Percentiles rank a stretch among this genome's conserved stretches.
Evolutionary conservation across 1,140 invertebrate genomes (phyloP).

Genomic region (Metaphire vulgaris): DNA sequence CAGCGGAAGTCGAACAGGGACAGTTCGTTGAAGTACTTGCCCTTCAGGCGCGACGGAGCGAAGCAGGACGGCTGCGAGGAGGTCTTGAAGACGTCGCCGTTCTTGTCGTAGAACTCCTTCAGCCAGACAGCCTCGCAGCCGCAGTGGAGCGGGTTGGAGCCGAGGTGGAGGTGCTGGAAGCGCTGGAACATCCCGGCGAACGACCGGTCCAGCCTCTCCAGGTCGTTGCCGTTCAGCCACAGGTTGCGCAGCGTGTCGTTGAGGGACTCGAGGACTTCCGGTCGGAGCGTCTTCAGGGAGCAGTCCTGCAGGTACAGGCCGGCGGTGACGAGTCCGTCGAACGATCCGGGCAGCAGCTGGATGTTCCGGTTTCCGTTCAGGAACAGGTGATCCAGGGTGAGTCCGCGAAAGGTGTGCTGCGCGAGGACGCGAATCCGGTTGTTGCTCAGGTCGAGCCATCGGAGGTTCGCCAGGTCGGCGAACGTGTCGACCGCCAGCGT

Average conservation of each 20-base stretch:
- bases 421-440: constrained; percentile 44
- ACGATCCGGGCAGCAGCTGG: constrained; percentile 40
- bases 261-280: constrained; percentile 42
- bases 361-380: constrained; percentile 47
- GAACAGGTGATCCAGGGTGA: constrained; percentile 46
- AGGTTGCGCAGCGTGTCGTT: constrained; percentile 44
- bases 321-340: constrained; percentile 42
- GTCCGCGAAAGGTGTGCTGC: constrained; percentile 46
- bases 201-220: constrained; percentile 38
- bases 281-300: constrained; percentile 38
- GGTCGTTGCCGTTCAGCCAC: constrained; percentile 47
- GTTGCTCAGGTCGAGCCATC: constrained; percentile 48
- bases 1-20: constrained; percentile 44
- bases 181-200: constrained; percentile 42
- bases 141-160: constrained; percentile 47
- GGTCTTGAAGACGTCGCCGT: constrained; percentile 38
- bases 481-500: constrained; percentile 46
- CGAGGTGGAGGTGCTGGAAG: constrained; percentile 44
- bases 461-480: constrained; percentile 40
- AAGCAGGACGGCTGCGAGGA: constrained; percentile 39
- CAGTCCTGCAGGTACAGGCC: constrained; percentile 48
- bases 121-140: constrained; percentile 48
- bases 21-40: constrained; percentile 39
- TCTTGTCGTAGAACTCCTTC: constrained; percentile 39
- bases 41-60: constrained; percentile 37